These are phyloP conservation scores for Heterodera filipjevi DNA, from an alignment of 2,888 invertebrate species.

Conservation along the genomic window DNA sequence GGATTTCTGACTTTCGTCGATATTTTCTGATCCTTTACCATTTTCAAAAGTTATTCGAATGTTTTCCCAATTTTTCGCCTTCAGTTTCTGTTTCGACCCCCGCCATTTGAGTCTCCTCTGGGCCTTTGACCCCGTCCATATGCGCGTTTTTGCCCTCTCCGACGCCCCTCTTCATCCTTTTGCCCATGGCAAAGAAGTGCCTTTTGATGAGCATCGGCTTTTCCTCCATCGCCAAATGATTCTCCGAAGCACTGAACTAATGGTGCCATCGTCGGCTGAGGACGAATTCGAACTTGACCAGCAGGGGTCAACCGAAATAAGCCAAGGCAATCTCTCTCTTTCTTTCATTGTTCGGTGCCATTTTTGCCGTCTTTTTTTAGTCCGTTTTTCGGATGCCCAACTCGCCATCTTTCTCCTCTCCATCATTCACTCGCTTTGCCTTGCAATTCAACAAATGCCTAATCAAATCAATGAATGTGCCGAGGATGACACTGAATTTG, in stretches of 20 bases:
- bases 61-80: no score
- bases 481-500: not conserved
- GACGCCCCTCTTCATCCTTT: constrained; percentile 25
- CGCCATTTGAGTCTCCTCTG: constrained; percentile 85
- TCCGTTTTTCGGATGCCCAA: constrained; percentile 40
- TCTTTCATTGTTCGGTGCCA: no score
- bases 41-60: no score
- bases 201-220: not conserved
- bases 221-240: constrained; percentile 37
- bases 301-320: not conserved
- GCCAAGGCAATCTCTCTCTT: constrained; percentile 5
- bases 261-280: constrained; percentile 36
- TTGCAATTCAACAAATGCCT: constrained; percentile 19
- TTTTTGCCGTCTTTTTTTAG: not conserved
- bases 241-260: constrained; percentile 39
- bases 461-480: not conserved
- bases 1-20: no score
- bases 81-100: constrained; percentile 75
- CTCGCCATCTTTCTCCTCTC: constrained; percentile 42
- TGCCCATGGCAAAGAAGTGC: constrained; percentile 1
- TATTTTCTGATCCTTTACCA: no score
- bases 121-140: constrained; percentile 73
- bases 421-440: constrained; percentile 34
- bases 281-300: not conserved
- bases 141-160: constrained; percentile 44